phyloP scores from a whole-genome alignment of 1,140 invertebrate genomes.

The Reticulitermes speratus region DNA sequence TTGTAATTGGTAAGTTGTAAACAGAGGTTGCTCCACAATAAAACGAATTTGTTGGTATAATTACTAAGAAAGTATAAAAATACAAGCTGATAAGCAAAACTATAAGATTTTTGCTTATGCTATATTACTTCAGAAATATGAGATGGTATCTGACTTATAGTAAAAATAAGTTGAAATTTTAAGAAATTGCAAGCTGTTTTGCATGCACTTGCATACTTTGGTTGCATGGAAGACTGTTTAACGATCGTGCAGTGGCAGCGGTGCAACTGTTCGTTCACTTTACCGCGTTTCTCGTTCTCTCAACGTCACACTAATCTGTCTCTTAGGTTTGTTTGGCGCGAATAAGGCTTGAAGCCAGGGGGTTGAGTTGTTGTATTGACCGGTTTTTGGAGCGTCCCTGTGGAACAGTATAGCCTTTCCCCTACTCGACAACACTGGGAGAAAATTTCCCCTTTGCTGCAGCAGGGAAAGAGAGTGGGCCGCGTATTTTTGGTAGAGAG shows the following conservation, averaged over 20 bases:
- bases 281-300: not conserved
- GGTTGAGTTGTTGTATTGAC: not conserved
- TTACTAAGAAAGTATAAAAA: too few relatives aligned
- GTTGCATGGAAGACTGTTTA: too few relatives aligned
- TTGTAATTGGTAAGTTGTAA: too few relatives aligned
- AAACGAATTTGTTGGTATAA: too few relatives aligned
- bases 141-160: too few relatives aligned
- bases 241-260: not conserved
- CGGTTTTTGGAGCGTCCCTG: not conserved
- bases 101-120: too few relatives aligned
- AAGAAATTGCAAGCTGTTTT: too few relatives aligned
- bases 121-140: too few relatives aligned
- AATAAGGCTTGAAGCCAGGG: not conserved
- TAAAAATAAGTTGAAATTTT: too few relatives aligned
- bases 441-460: constrained; percentile 4
- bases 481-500: not conserved
- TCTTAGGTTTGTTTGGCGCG: not conserved
- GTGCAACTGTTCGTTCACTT: not conserved
- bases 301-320: not conserved
- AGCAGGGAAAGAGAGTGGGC: not conserved
- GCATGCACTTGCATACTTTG: too few relatives aligned
- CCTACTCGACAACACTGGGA: constrained; percentile 11
- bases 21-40: too few relatives aligned
- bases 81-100: too few relatives aligned
- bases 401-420: not conserved